Evolutionary conservation across 1,140 invertebrate species (phyloP).

Genomic region (Zelostemma sp.): DNA sequence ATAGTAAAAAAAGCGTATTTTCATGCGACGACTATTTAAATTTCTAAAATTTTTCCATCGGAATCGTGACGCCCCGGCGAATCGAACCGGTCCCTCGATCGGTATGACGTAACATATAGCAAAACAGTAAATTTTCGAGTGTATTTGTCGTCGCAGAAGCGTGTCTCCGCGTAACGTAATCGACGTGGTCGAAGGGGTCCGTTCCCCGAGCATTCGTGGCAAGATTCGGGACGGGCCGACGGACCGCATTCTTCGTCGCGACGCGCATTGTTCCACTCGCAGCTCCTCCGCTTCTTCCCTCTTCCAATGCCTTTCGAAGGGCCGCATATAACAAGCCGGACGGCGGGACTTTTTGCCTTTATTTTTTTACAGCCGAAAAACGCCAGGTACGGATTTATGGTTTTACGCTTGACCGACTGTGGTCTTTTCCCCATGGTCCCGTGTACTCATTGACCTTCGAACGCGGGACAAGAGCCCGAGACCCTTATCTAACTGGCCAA

Average conservation of each 20-base stretch:
- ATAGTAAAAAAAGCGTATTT: too few relatives aligned
- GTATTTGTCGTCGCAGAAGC: constrained; percentile 58
- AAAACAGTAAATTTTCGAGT: constrained; percentile 60
- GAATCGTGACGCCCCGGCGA: neutral
- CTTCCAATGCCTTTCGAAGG: constrained; percentile 28
- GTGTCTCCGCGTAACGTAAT: constrained; percentile 31
- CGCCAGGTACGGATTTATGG: constrained; percentile 64
- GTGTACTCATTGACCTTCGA: constrained; percentile 62
- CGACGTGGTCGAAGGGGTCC: constrained; percentile 16
- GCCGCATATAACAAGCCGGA: constrained; percentile 59
- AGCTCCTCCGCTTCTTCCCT: constrained; percentile 40
- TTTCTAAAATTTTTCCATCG: neutral
- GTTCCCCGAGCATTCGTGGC: constrained; percentile 28
- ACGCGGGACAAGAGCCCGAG: constrained; percentile 25
- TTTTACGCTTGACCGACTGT: constrained; percentile 66
- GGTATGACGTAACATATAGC: constrained; percentile 50
- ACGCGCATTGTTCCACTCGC: constrained; percentile 67
- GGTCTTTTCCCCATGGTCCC: constrained; percentile 58
- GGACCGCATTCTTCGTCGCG: constrained; percentile 69
- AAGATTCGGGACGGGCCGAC: constrained; percentile 58
- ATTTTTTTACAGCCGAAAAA: constrained; percentile 64
- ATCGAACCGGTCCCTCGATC: constrained; percentile 8
- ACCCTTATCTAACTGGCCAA: constrained; percentile 52
- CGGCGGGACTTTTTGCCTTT: constrained; percentile 53
- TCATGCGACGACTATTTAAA: too few relatives aligned